These are phyloP conservation scores for Bicyclus anynana DNA, from an alignment of 1,140 invertebrate genomes.

Conservation along the genomic window DNA sequence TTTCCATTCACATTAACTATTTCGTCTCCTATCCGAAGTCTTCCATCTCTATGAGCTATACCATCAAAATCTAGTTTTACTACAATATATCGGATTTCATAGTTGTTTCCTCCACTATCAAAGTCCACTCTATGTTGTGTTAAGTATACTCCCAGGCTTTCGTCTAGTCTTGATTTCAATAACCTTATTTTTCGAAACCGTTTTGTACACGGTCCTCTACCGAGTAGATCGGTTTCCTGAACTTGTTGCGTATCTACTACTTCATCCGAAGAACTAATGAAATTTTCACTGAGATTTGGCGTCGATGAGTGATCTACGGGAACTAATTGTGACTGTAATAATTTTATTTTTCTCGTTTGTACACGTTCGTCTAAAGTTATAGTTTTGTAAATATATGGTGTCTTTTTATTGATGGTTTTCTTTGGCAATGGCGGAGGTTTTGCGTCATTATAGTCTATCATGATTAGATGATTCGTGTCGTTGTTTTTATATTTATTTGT, in stretches of 20 bases:
- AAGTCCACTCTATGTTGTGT: conserved; percentile 80
- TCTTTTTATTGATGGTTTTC: conserved; percentile 64
- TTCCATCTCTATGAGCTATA: conserved; percentile 89
- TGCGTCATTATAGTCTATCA: conserved; percentile 56
- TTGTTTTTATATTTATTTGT: conserved; percentile 37
- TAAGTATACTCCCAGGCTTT: conserved; percentile 83
- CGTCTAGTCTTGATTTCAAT: conserved; percentile 80
- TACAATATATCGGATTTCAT: conserved; percentile 87
- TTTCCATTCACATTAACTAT: conserved; percentile 91
- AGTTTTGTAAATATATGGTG: conserved; percentile 72
- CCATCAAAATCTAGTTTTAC: conserved; percentile 89
- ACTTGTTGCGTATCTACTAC: conserved; percentile 15
- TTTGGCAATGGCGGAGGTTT: conserved; percentile 71
- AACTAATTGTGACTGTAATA: conserved; percentile 66
- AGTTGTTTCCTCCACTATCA: conserved; percentile 70
- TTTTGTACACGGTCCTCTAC: conserved; percentile 70
- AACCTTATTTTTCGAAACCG: conserved; percentile 78
- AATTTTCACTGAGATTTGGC: conserved; percentile 44
- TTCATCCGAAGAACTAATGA: conserved; percentile 23
- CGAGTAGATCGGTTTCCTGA: conserved; percentile 61
- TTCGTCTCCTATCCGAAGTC: conserved; percentile 89
- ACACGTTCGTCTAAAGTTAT: conserved; percentile 73
- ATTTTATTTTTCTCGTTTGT: conserved; percentile 73
- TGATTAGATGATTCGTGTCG: conserved; percentile 37
- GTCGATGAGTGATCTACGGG: conserved; percentile 56